A percentile compares a stretch with the other conserved stretches of the same genome.
phyloP scores from a whole-genome alignment of 2,888 invertebrate genomes.

The Diarsia rubi region DNA sequence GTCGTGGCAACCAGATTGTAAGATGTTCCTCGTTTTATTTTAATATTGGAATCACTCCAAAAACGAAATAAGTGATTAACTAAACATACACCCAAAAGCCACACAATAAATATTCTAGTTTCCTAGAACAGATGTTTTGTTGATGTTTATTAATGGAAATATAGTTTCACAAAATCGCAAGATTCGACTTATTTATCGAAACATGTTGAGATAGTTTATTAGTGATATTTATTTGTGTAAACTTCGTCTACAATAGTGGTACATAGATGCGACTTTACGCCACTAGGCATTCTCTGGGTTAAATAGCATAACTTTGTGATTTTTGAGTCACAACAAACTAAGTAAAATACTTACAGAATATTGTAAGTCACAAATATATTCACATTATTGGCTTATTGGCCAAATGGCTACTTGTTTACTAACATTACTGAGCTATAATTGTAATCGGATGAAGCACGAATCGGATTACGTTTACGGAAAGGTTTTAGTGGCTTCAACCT shows the following conservation, averaged over 20 bases:
- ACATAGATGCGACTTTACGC: no score
- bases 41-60: background rate
- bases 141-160: background rate
- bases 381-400: constrained; percentile 10
- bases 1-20: background rate
- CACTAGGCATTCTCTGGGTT: no score
- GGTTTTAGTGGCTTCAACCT: constrained; percentile 29
- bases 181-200: background rate
- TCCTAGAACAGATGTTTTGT: no score
- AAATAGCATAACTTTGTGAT: no score
- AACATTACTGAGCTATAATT: constrained; percentile 16
- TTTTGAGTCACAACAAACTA: background rate
- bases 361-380: background rate
- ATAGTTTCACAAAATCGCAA: background rate
- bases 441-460: constrained; percentile 36
- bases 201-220: background rate
- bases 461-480: constrained; percentile 39
- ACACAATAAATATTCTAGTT: background rate
- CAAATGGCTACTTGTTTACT: constrained; percentile 31
- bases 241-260: no score
- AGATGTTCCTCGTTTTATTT: background rate
- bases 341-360: background rate
- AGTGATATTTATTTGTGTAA: no score
- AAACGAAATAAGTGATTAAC: background rate
- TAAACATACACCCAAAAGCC: background rate